Evolutionary conservation across 2,113 vertebrate species (phyloP).

Genomic region (Nibea coibor): DNA sequence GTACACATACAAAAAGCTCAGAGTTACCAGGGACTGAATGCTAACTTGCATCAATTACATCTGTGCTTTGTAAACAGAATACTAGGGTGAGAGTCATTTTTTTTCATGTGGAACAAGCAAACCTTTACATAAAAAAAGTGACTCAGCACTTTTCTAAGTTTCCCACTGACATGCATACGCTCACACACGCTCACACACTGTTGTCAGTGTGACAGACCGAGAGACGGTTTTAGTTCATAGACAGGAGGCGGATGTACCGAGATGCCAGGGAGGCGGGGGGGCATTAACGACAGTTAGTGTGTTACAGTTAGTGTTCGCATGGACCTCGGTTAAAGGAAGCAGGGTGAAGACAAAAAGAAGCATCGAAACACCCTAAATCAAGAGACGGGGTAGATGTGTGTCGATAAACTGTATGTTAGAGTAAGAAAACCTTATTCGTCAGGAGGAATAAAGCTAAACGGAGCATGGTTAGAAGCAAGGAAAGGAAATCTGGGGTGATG

Average conservation of each 20-base stretch:
- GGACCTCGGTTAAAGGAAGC: conserved; percentile 68
- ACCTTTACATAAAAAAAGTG: conserved; percentile 55
- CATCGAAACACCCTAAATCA: conserved; percentile 53
- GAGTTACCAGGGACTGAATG: conserved; percentile 50
- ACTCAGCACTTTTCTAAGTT: conserved; percentile 52
- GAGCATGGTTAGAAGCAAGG: conserved; percentile 55
- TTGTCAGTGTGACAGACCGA: conserved; percentile 39
- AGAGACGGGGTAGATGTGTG: background rate
- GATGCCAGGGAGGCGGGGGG: conserved; percentile 15
- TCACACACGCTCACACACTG: conserved; percentile 50
- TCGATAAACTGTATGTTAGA: conserved; percentile 47
- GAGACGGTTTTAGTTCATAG: conserved; percentile 48
- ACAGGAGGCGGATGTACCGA: conserved; percentile 28
- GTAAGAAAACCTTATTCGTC: conserved; percentile 40
- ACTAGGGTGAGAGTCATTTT: conserved; percentile 53
- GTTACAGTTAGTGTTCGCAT: conserved; percentile 73
- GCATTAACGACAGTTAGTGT: conserved; percentile 46
- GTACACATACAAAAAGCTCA: conserved; percentile 65
- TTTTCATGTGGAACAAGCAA: conserved; percentile 58
- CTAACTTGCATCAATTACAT: conserved; percentile 67
- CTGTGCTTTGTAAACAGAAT: conserved; percentile 75
- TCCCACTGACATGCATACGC: conserved; percentile 64
- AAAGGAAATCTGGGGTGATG: conserved; percentile 16
- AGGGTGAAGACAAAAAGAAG: conserved; percentile 29
- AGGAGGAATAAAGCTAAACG: conserved; percentile 48